Evolutionary conservation across 2,888 invertebrate species (phyloP), one percentile per base, ranked within the genome.

Genomic region (Nymphalis c-album): DNA sequence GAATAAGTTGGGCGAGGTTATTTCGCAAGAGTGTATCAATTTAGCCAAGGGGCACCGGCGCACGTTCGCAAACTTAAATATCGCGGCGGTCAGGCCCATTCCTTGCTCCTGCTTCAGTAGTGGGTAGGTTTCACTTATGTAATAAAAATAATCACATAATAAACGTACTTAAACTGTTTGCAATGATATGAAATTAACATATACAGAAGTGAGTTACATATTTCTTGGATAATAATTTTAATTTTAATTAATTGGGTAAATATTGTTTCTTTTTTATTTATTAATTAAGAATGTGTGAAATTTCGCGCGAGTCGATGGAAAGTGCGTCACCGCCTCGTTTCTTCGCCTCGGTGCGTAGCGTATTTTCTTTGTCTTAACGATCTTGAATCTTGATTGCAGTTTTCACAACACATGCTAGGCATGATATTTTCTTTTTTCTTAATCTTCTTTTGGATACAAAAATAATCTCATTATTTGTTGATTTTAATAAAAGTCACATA

Each of bases 21-120:
- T 90, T 90, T 90, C 88, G 88, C 89, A 90, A 90, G 85, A 86
- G 86, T 86, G 88, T 91, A 88, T 90, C 88, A 86, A 87, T 90
- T 88, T 87, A 86, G 86, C 85, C 63, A 64, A 82, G 85, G 88
- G 88, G 86, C 86, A 84, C 74, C 70, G 73, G 71, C 72, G 72
- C 74, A 71, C 83, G 82, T 74, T 73, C 84, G 84, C 85, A 83
- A 84, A 85, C 85, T 84, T 78, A 84, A 81, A 87, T 84, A 88
- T 87, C 84, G 86, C 82, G 85, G 86, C 82, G 85, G 82, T 79
- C 76, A 77, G 73, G 76, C 72, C 75, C 78, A 77, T 81, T 81
- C 80, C 74, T 78, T 83, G 86, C 86, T 89, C 88, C 88, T 87
- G 88, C 88, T 87, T 85, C 79, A 80, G 40, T 60, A 61, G 18